Base-by-base conservation (phyloP, 2,797 vertebrate genomes). In the Rhadinocentrus ornatus region DNA sequence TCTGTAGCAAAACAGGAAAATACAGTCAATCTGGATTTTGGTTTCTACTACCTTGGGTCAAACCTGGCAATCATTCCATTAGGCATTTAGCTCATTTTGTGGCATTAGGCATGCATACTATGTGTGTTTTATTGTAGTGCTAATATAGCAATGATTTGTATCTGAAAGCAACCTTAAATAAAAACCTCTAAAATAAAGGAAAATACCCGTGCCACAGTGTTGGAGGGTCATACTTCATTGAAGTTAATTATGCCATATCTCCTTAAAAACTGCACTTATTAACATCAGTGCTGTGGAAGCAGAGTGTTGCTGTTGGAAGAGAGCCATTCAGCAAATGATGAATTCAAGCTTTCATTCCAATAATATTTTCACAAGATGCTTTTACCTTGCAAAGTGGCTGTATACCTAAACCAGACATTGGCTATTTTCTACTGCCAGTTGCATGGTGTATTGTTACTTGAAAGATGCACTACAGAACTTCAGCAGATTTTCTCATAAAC, bases 271-370 rank as follows among this genome's bases (percentile, higher is more conserved):
- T 39, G 24, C 13, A 32, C 64, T 1, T 55, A 66, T 75, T 82
- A 75, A 62, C 69, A 79, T 52, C 56, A 58, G 55, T 56, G 41
- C 46, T 67, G 62, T 65, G 60, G 71, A 68, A 29, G 69, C 75
- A 64, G 31, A 32, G 22, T 58, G 72, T 77, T 83, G 16, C 48
- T 65, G 39, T 70, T 84, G 83, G 75, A 85, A 53, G 31, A 48
- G 32, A 66, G 54, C 29, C 18, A 6, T 12, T 57, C 22, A 66
- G 58, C 10, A 37, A 75, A 80, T 50, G 26, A 53, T 59, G 66
- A 69, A 75, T 22, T 73, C 34, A 46, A 61, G 48, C 10, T n/a
- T 37, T 54, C 10, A 61, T 75, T 75, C 62, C 12, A 71, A 58
- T n/a, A 70, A 50, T 50, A 0, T 65, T 52, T 32, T 50, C 26